Base-by-base conservation (phyloP, 2,797 vertebrate species). In the Cottoperca gobio region DNA sequence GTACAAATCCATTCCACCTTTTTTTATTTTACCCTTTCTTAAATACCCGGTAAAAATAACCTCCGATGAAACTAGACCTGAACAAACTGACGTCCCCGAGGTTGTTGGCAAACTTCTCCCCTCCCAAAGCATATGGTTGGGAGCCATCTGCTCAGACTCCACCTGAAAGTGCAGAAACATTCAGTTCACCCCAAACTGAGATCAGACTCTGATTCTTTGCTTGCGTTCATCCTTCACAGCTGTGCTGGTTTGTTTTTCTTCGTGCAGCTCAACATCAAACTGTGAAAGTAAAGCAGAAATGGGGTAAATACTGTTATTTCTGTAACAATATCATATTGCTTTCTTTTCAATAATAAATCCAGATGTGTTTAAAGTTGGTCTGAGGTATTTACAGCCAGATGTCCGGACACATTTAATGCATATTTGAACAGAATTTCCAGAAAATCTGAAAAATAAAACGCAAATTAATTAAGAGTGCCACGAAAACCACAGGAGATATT, bases 121-220 rank as follows among this genome's bases (percentile, higher is more conserved):
- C 46, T 86, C 81, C 84, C 78, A 84, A 70, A 88, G 78, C 89
- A 88, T 84, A 88, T 86, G 79, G 71, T 68, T 50, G 21, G 57
- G 62, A 78, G 76, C 87, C 89, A 91, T 88, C 88, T 90, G 86
- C 69, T 89, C 71, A 58, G 69, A 67, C 67, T 62, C 48, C 63
- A 84, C 76, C 72, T 75, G 70, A 83, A 77, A 84, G 73, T 70
- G 49, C 61, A 33, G 71, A 78, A 82, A 84, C 40, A 40, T 59
- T 85, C 76, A 70, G 52, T 70, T 85, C 68, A 82, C 62, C 79
- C 11, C 70, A 69, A 81, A 79, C 66, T 69, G 63, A 83, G 65
- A 80, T 66, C 63, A 76, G 72, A 76, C 43, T 59, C 46, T 10
- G 12, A 68, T 13, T 11, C 53, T 46, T 70, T 66, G 26, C 79